A percentile compares a stretch with the other conserved stretches of the same genome.
Conservation (phyloP, 1,140 invertebrate genomes). For the Cydia pomonella region DNA sequence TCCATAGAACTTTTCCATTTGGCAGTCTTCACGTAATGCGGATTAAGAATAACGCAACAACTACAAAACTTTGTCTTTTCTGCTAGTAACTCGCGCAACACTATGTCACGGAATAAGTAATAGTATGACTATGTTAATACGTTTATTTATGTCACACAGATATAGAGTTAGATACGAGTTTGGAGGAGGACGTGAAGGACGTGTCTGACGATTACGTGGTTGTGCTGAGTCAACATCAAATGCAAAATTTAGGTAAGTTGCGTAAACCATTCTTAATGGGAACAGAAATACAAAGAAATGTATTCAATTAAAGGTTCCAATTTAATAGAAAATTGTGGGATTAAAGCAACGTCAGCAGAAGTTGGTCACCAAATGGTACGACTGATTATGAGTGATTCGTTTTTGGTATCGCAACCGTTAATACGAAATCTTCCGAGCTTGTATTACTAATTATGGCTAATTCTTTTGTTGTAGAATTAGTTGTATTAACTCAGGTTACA, state of each 20-base stretch:
- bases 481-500: no score
- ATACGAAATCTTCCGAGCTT: no score
- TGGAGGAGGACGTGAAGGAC: constrained; percentile 34
- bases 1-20: neutral
- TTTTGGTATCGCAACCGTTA: no score
- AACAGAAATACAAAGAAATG: neutral
- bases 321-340: no score
- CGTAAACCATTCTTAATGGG: neutral
- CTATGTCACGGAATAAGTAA: no score
- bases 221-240: constrained; percentile 58
- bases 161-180: constrained; percentile 43
- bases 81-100: neutral
- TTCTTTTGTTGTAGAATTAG: no score
- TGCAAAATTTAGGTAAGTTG: constrained; percentile 55
- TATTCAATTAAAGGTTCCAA: no score
- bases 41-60: neutral
- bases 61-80: neutral
- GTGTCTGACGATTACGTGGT: constrained; percentile 44
- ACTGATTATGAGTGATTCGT: no score
- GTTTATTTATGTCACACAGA: constrained; percentile 39
- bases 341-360: no score
- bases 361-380: no score
- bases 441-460: no score
- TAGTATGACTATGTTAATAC: constrained; percentile 13
- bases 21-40: neutral